Evolutionary conservation across 2,113 vertebrate genomes (phyloP), one percentile per base, ranked within the genome.

Genomic region (Zosterops hypoxanthus): DNA sequence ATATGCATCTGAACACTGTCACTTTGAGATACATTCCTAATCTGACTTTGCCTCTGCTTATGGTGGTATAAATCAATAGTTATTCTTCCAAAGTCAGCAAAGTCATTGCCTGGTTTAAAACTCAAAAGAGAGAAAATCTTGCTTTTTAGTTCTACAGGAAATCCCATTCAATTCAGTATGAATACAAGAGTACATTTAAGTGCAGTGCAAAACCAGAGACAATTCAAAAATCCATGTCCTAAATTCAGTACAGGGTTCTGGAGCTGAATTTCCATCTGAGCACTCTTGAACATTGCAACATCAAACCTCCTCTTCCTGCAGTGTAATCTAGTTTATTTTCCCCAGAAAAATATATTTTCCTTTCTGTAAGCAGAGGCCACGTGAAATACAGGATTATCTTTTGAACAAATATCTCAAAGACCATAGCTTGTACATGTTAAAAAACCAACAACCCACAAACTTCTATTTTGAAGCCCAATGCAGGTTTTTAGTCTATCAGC

Each of bases 381-480:
- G 16, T 87, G 56, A 78, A 92, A 41, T 25, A 55, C 8, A 4
- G 86, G 25, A 31, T 28, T 94, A 31, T 73, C 57, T 88, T 80
- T 69, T 78, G 34, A 89, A 46, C 46, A 93, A 78, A 83, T 84
- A 14, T 64, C 72, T 94, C 56, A 36, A 87, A 78, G 61, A 55
- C 13, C 0, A 0, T 64, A 70, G 42, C 34, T 86, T 77, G 36
- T 50, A 61, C 25, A 47, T 82, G 56, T 36, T 77, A 42, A 68
- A 84, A 86, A 87, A 15, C 0, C 10, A 81, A n/a, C 5, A 68
- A 52, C 18, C 22, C 46, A 82, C 46, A 60, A 46, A 56, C 20
- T 85, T 93, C 55, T 95, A n/a, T 66, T 95, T 93, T 84, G 71
- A 96, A 94, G 33, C 33, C 68, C 50, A 92, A 61, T 59, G 61